A percentile compares a stretch with the other conserved stretches of the same genome.
Conservation (phyloP, 2,797 vertebrate genomes). For the Lindbergichthys nudifrons region DNA sequence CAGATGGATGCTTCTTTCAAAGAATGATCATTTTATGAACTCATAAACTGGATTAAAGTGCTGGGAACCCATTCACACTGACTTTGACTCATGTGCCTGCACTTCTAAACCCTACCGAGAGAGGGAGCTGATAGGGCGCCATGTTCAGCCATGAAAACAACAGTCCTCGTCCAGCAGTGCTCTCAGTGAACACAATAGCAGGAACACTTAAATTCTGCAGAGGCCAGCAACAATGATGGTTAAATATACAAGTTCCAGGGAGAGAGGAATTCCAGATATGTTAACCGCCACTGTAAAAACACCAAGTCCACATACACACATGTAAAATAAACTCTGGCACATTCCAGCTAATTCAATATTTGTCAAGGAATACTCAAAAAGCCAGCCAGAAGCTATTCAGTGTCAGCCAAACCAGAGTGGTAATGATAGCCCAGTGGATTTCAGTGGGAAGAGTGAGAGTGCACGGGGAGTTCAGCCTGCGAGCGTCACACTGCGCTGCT, state of each 20-base stretch:
- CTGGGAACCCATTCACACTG: not conserved
- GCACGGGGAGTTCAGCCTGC: constrained; percentile 71
- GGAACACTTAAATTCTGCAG: constrained; percentile 47
- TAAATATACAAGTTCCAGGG: constrained; percentile 76
- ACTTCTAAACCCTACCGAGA: constrained; percentile 52
- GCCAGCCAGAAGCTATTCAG: constrained; percentile 65
- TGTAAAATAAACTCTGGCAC: constrained; percentile 48
- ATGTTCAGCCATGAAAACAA: constrained; percentile 30
- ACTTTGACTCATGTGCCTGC: not conserved
- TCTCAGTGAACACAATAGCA: constrained; percentile 50
- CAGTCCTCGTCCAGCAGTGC: constrained; percentile 13
- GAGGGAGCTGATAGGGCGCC: constrained; percentile 59
- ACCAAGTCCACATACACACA: constrained; percentile 48
- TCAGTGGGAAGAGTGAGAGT: constrained; percentile 69
- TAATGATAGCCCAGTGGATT: constrained; percentile 74
- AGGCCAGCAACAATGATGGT: constrained; percentile 65
- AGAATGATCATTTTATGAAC: not conserved
- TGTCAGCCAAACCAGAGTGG: constrained; percentile 69
- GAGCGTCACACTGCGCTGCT: constrained; percentile 44
- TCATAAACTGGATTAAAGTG: not conserved
- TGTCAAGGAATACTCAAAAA: constrained; percentile 66
- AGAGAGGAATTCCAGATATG: constrained; percentile 80
- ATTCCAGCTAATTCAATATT: constrained; percentile 73
- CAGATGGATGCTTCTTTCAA: not conserved
- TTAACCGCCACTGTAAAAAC: constrained; percentile 75